These are phyloP conservation scores for Pollenia amentaria DNA, from an alignment of 2,888 invertebrate genomes.

Conservation along the genomic window DNA sequence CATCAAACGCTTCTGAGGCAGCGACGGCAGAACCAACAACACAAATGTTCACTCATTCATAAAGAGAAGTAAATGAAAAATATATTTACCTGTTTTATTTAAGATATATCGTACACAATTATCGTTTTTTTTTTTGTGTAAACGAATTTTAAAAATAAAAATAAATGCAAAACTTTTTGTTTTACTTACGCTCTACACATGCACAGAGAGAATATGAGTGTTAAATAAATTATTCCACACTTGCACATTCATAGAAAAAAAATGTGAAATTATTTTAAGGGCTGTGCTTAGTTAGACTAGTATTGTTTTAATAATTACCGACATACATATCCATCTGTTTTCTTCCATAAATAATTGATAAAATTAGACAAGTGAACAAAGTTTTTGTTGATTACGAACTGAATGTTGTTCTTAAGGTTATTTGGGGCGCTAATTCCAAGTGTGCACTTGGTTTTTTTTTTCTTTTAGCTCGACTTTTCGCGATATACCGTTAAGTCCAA, in stretches of 20 bases:
- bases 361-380: too few relatives aligned
- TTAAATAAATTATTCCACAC: constrained; percentile 23
- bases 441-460: too few relatives aligned
- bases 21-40: constrained; percentile 56
- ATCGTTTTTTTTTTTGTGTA: constrained; percentile 52
- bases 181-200: constrained; percentile 15
- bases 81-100: constrained; percentile 61
- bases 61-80: constrained; percentile 67
- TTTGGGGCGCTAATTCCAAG: too few relatives aligned
- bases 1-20: constrained; percentile 30
- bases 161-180: constrained; percentile 18
- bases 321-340: too few relatives aligned
- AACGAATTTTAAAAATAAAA: constrained; percentile 45
- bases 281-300: neutral
- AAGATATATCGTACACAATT: constrained; percentile 30
- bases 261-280: constrained; percentile 33
- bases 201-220: neutral
- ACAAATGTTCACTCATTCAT: constrained; percentile 74
- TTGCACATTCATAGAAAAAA: constrained; percentile 10
- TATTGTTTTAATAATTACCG: neutral
- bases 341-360: too few relatives aligned
- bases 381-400: too few relatives aligned
- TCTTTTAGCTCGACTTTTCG: too few relatives aligned
- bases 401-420: too few relatives aligned
- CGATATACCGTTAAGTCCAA: too few relatives aligned